Conservation (phyloP, 2,888 invertebrate genomes). For the Patella depressa region DNA sequence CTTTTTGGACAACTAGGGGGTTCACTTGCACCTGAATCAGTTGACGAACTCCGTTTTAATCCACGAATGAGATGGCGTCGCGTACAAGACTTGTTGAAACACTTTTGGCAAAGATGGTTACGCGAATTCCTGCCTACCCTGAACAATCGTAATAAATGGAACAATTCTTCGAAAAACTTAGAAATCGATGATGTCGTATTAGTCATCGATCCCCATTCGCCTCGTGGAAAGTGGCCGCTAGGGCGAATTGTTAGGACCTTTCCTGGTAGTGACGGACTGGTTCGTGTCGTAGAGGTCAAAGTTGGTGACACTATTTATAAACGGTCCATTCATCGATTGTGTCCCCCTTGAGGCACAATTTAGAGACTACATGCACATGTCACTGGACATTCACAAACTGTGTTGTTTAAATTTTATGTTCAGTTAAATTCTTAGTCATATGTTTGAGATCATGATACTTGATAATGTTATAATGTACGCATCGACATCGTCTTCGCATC, state of each 20-base stretch:
- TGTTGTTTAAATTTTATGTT: no score
- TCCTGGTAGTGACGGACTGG: constrained; percentile 12
- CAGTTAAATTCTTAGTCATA: no score
- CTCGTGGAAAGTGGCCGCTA: constrained; percentile 5
- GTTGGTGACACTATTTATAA: background rate
- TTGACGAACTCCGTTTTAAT: background rate
- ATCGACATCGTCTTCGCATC: no score
- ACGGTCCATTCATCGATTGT: background rate
- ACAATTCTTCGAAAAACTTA: background rate
- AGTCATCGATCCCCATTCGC: constrained; percentile 8
- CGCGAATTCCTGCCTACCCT: constrained; percentile 14
- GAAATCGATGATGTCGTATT: constrained; percentile 1
- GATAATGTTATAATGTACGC: no score
- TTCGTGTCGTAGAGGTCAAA: constrained; percentile 3
- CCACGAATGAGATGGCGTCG: background rate
- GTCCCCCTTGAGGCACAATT: constrained; percentile 8
- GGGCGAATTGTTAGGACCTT: constrained; percentile 6
- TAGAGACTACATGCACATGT: no score
- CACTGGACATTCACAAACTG: no score
- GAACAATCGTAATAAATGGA: constrained; percentile 3
- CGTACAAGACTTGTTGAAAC: background rate
- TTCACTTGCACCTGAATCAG: background rate
- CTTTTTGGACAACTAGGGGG: constrained; percentile 1
- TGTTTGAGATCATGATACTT: no score
- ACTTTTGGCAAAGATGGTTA: constrained; percentile 5